These are phyloP conservation scores for Artemia franciscana DNA, from an alignment of 1,140 invertebrate species.

Conservation along the genomic window DNA sequence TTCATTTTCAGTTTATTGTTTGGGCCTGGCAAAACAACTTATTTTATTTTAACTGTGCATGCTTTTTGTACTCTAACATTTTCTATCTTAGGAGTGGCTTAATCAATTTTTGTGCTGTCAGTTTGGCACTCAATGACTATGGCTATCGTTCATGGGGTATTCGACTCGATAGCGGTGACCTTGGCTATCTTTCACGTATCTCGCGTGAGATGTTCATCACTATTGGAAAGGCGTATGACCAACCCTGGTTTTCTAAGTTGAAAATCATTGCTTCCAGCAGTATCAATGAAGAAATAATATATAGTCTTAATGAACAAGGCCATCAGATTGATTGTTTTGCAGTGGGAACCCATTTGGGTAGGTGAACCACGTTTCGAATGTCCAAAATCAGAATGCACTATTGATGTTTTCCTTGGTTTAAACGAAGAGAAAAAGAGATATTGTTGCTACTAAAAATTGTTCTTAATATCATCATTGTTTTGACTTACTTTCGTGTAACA, in stretches of 20 bases:
- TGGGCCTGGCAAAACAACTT: too few species aligned
- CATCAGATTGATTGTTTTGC: slow-evolving; percentile 91
- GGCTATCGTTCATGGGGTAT: slow-evolving; percentile 77
- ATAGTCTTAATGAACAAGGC: slow-evolving; percentile 87
- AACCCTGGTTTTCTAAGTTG: slow-evolving; percentile 68
- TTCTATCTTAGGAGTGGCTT: slow-evolving; percentile 57
- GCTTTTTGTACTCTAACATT: too few species aligned
- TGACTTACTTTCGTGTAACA: too few species aligned
- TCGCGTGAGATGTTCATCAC: slow-evolving; percentile 55
- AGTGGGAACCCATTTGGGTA: slow-evolving; percentile 81
- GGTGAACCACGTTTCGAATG: too few species aligned
- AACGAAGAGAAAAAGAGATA: too few species aligned
- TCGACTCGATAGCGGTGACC: slow-evolving; percentile 86
- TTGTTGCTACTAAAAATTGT: too few species aligned
- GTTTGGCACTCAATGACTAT: slow-evolving; percentile 69
- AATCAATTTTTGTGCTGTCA: slow-evolving; percentile 92
- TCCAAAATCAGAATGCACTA: too few species aligned
- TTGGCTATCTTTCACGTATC: slow-evolving; percentile 78
- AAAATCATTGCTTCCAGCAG: slow-evolving; percentile 95
- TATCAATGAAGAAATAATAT: slow-evolving; percentile 98
- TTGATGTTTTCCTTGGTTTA: neutral
- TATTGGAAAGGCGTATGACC: slow-evolving; percentile 44
- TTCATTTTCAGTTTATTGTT: too few species aligned
- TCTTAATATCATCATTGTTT: too few species aligned
- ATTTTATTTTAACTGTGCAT: too few species aligned